Evolutionary conservation across 2,888 invertebrate genomes (phyloP).

Genomic region (Polydrusus cervinus): DNA sequence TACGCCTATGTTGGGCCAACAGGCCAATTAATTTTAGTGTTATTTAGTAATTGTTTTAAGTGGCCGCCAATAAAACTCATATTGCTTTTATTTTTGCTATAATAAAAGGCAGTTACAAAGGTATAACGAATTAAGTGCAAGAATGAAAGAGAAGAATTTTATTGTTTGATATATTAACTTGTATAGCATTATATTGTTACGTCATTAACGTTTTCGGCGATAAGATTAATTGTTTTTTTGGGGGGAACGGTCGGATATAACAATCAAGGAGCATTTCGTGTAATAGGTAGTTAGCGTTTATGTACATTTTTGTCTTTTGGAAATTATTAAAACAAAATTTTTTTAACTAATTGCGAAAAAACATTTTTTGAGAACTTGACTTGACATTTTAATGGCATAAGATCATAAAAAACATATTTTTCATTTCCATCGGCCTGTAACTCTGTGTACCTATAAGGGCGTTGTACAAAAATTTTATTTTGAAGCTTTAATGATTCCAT

Average conservation of each 20-base stretch:
- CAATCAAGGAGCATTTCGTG: background rate
- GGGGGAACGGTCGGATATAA: background rate
- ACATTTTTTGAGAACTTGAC: too few species aligned
- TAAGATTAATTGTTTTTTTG: slow-evolving; percentile 18
- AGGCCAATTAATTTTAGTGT: slow-evolving; percentile 36
- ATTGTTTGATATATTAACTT: slow-evolving; percentile 37
- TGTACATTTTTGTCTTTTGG: background rate
- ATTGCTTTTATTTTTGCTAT: slow-evolving; percentile 24
- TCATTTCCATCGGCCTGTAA: too few species aligned
- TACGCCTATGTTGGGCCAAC: slow-evolving; percentile 5
- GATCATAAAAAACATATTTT: too few species aligned
- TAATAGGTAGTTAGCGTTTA: background rate
- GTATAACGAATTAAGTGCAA: slow-evolving; percentile 28
- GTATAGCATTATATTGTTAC: slow-evolving; percentile 21
- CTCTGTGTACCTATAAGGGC: too few species aligned
- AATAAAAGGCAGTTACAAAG: slow-evolving; percentile 21
- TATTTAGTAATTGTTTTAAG: slow-evolving; percentile 39
- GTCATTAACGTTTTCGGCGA: slow-evolving; percentile 17
- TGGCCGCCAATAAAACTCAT: slow-evolving; percentile 37
- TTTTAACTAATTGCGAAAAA: background rate
- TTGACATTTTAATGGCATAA: too few species aligned
- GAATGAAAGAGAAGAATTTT: slow-evolving; percentile 21
- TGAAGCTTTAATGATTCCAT: too few species aligned
- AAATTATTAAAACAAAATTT: background rate
- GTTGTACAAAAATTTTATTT: too few species aligned